phyloP scores from a whole-genome alignment of 2,113 vertebrate species.

The Eulemur macaco region DNA sequence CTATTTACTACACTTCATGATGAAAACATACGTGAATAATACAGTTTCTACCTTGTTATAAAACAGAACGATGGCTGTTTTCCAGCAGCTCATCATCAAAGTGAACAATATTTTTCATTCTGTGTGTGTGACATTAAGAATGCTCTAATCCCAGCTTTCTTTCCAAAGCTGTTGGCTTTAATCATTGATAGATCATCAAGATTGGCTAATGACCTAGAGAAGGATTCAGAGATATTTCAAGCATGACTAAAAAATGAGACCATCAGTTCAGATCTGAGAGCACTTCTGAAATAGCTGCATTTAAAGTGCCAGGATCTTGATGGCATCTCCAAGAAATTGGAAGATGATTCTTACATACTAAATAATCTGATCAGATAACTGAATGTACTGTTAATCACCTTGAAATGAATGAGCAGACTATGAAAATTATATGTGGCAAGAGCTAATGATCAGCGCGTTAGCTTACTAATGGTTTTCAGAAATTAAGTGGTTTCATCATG shows the following conservation, averaged over 20 bases:
- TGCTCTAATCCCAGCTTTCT: slow-evolving; percentile 33
- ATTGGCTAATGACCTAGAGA: slow-evolving; percentile 54
- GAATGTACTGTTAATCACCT: slow-evolving; percentile 42
- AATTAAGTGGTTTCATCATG: neutral
- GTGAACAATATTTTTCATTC: slow-evolving; percentile 14
- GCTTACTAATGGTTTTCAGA: slow-evolving; percentile 48
- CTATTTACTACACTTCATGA: too few relatives aligned
- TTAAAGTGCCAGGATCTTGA: slow-evolving; percentile 40
- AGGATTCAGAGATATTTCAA: slow-evolving; percentile 42
- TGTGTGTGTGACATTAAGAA: neutral
- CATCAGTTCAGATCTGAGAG: slow-evolving; percentile 41
- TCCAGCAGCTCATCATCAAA: neutral
- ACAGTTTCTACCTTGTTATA: neutral
- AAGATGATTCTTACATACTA: slow-evolving; percentile 37
- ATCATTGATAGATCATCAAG: neutral
- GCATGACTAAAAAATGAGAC: slow-evolving; percentile 53
- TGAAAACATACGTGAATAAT: neutral
- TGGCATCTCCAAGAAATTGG: neutral
- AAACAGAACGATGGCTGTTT: slow-evolving; percentile 10
- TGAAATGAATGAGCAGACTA: slow-evolving; percentile 39
- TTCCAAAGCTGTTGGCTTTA: slow-evolving; percentile 56
- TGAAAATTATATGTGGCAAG: neutral
- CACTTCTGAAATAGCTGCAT: slow-evolving; percentile 34
- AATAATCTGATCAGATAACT: slow-evolving; percentile 28
- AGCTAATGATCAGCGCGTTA: neutral